Evolutionary conservation across 37 sponge, comb jelly and placozoan species (phyloP), one percentile per base, ranked within the genome.

Genomic region (Cladorhizidae sp.): DNA sequence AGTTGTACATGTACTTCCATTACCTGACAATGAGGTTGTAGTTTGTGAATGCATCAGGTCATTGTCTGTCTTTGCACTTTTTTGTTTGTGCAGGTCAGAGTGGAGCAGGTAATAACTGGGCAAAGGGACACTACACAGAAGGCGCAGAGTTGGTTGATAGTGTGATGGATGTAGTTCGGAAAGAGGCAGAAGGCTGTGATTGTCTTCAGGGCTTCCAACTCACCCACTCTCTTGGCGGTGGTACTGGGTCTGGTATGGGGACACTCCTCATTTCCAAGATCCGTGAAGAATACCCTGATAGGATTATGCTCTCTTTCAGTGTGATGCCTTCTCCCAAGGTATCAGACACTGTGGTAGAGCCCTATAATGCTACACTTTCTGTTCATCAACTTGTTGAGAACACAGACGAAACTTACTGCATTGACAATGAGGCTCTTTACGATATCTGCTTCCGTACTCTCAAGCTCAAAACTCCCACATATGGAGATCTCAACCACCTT

Each of bases 241-340:
- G 49, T 9, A 45, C 49, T 12, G 49, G 49, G 9, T 45, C 49
- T 12, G 49, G 49, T 9, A 45, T 97, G 93, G 97, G 97, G 32
- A 96, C 97, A n/a, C 93, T 96, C 22, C 91, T 96, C 57, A 96
- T 96, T 78, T 97, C 97, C 42, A 97, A 97, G 74, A 97, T 97
- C 67, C 89, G 97, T 52, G 97, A 97, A 75, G 97, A 97, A 61
- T 97, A 93, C 71, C 97, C 97, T 69, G 97, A 95, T 79, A 81
- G 93, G 52, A 92, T 92, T 74, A 92, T 87, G 93, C 87, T 80
- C 76, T 90, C 95, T 32, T 95, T 91, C 84, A 88, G 49, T 45
- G 49, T 45, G 5, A 9, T 45, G 49, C 49, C 49, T 45, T 45
- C 49, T 9, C 49, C 86, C 67, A 95, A 95, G 74, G 96, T 95